Evolutionary conservation across 2,888 invertebrate genomes (phyloP), one percentile per base, ranked within the genome.

Genomic region (Therioaphis trifolii): DNA sequence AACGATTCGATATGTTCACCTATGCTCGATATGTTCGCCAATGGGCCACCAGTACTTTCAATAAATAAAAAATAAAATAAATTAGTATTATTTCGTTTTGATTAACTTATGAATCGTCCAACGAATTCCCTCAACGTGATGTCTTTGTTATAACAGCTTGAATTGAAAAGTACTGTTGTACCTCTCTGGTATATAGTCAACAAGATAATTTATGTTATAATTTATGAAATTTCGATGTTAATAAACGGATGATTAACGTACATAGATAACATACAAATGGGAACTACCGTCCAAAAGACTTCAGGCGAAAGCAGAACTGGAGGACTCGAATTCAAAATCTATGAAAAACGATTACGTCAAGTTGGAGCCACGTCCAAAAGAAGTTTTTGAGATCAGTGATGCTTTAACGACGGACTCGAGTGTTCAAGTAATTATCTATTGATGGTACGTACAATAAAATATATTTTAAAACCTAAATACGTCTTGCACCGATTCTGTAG

Each of bases 211-310:
- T n/a, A n/a, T n/a, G n/a, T n/a, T n/a, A n/a, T n/a, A n/a, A n/a
- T n/a, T n/a, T n/a, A n/a, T n/a, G n/a, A n/a, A n/a, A n/a, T n/a
- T n/a, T n/a, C n/a, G n/a, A n/a, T n/a, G n/a, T n/a, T n/a, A 68
- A 77, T 58, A 71, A 46, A 29, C 2, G 0, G 14, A 68, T 40
- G 1, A 0, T n/a, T 14, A 35, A 18, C 14, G 74, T 66, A n/a
- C 14, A 49, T 24, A 82, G 82, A 74, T 82, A 27, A 74, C 74
- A 24, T 82, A 74, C n/a, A 74, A 74, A 63, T 82, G 72, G 74
- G 74, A 61, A 82, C 72, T 82, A 29, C 35, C 72, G 9, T 9
- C 49, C 0, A 18, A 11, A 0, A 72, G 74, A 35, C 72, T 74
- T 18, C 49, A 74, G 24, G 21, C 63, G 4, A 52, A 82, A 49